Conservation (phyloP, 2,888 invertebrate genomes). For the Artemia sp. region DNA sequence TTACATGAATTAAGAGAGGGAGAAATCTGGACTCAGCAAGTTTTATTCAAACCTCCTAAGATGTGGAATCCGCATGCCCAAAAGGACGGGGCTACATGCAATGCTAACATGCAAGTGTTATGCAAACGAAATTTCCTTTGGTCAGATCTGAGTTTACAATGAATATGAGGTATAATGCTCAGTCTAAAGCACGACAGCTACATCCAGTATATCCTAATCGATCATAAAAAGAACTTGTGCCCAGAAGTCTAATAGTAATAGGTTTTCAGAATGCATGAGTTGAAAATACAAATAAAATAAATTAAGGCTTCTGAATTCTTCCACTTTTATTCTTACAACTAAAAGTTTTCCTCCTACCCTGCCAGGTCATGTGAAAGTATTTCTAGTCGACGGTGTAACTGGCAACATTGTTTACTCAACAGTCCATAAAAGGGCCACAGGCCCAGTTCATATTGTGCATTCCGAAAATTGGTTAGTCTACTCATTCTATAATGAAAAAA, state of each 20-base stretch:
- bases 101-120: too few species aligned
- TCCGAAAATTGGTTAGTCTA: conserved; percentile 95
- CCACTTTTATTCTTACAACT: too few species aligned
- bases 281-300: neutral
- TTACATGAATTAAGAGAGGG: too few species aligned
- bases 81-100: too few species aligned
- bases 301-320: conserved; percentile 15
- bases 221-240: neutral
- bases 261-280: neutral
- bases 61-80: too few species aligned
- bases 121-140: too few species aligned
- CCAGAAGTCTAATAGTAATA: neutral
- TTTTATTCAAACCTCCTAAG: too few species aligned
- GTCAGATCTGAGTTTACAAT: too few species aligned
- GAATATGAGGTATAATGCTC: too few species aligned
- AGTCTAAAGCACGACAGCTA: too few species aligned
- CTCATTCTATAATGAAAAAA: conserved; percentile 81
- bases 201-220: too few species aligned
- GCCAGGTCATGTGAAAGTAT: conserved; percentile 59
- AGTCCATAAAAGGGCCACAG: conserved; percentile 63
- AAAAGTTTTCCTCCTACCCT: conserved; percentile 23
- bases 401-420: conserved; percentile 70
- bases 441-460: conserved; percentile 72
- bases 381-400: conserved; percentile 74
- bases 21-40: too few species aligned